These are phyloP conservation scores for Leucoraja erinaceus DNA, from an alignment of 2,113 vertebrate species.

Conservation along the genomic window DNA sequence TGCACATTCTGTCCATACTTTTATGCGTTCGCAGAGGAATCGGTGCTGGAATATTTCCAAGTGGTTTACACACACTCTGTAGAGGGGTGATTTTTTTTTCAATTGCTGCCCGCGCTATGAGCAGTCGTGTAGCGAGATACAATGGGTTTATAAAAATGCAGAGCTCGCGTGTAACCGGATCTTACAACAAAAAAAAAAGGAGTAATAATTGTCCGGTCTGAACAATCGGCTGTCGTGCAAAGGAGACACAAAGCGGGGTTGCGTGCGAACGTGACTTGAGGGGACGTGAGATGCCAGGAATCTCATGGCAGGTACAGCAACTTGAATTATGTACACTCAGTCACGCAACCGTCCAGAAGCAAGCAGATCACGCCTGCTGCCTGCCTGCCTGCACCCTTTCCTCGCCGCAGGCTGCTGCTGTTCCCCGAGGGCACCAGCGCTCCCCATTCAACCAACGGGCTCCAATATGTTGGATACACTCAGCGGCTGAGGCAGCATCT, in stretches of 20 bases:
- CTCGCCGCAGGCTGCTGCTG: background rate
- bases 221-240: conserved; percentile 14
- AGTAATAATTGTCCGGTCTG: conserved; percentile 20
- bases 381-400: background rate
- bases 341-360: conserved; percentile 28
- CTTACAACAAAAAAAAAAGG: background rate
- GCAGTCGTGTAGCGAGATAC: background rate
- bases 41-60: background rate
- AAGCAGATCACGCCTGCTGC: conserved; percentile 13
- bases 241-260: background rate
- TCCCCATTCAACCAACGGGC: background rate
- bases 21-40: background rate
- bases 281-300: conserved; percentile 33
- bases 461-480: background rate
- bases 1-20: background rate
- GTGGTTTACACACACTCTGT: background rate
- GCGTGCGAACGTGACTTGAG: conserved; percentile 25
- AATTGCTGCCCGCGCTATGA: background rate
- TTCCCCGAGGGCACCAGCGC: background rate
- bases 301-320: conserved; percentile 21
- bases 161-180: conserved; percentile 24
- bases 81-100: background rate
- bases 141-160: background rate
- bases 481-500: too few species aligned
- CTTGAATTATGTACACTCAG: conserved; percentile 4